Base-by-base conservation (phyloP, 2,888 invertebrate species). In the Agrilus cyanescens region DNA sequence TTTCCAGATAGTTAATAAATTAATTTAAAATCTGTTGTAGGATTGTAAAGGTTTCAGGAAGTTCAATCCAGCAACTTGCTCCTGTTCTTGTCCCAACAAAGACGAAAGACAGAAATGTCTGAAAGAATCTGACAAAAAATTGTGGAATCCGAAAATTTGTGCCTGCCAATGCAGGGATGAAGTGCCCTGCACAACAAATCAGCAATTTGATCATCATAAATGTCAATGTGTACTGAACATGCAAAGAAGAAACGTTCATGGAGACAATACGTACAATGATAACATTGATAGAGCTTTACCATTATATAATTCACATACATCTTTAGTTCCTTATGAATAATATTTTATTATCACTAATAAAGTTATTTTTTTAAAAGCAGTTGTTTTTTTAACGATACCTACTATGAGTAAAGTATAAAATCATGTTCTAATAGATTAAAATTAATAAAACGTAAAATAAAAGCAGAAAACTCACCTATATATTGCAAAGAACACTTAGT, bases 111-210 rank as follows among this genome's bases (percentile, higher is more conserved):
- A 67, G 6, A 78, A 78, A 57, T 82, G 82, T 54, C 55, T 62
- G 41, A 67, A 69, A 47, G 62, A 69, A 38, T 67, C 64, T 16
- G 59, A 56, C 0, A 65, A 62, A 12, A 80, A 76, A 60, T 57
- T 74, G 14, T 83, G 82, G 82, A 73, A 81, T 55, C 64, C 72
- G 6, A 60, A 69, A 5, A 59, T 62, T 1, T 83, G 82, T 54
- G 58, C 66, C 10, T 83, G 82, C 52, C 63, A 68, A 38, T 82
- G 82, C 52, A 66, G 73, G 31, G 67, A 71, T 25, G 56, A 60
- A 8, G 57, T 64, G 16, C 68, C 70, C 31, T 83, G 82, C 61
- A 73, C 75, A 16, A 75, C 78, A 2, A 80, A 79, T 35, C 73
- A 66, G 41, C 65, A 63, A 48, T 81, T 75, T 57, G 76, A 82